Percentiles rank a stretch among this genome's conserved stretches.
phyloP scores from a whole-genome alignment of 2,113 vertebrate species.

The Colinus virginianus region DNA sequence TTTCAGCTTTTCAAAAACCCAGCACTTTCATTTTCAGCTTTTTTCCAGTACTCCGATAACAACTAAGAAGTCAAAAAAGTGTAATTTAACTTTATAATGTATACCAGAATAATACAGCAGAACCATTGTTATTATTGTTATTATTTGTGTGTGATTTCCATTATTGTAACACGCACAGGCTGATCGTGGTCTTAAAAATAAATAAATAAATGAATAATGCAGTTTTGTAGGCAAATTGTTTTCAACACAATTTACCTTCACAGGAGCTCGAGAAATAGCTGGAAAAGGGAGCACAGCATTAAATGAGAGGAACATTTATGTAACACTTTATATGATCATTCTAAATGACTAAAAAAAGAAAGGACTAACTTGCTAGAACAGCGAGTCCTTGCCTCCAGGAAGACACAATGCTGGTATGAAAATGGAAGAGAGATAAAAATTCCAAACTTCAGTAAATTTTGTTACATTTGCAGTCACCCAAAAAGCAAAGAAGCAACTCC shows the following conservation, averaged over 20 bases:
- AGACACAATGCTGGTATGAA: neutral
- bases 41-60: neutral
- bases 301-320: slow-evolving; percentile 7
- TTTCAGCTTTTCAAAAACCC: neutral
- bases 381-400: neutral
- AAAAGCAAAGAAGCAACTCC: slow-evolving; percentile 5
- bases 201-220: too few relatives aligned
- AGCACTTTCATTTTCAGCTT: neutral
- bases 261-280: neutral
- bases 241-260: neutral
- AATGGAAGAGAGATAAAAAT: neutral
- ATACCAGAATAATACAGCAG: neutral
- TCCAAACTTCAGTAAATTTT: neutral
- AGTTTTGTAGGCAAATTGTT: neutral
- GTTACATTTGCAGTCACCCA: neutral
- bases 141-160: neutral
- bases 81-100: neutral
- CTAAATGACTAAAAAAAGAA: slow-evolving; percentile 6
- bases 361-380: neutral
- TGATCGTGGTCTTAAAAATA: neutral
- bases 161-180: neutral
- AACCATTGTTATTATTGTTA: neutral
- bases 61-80: neutral
- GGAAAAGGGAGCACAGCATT: neutral
- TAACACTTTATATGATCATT: neutral